These are phyloP conservation scores for Cromileptes altivelis DNA, from an alignment of 2,113 vertebrate genomes.

Conservation along the genomic window DNA sequence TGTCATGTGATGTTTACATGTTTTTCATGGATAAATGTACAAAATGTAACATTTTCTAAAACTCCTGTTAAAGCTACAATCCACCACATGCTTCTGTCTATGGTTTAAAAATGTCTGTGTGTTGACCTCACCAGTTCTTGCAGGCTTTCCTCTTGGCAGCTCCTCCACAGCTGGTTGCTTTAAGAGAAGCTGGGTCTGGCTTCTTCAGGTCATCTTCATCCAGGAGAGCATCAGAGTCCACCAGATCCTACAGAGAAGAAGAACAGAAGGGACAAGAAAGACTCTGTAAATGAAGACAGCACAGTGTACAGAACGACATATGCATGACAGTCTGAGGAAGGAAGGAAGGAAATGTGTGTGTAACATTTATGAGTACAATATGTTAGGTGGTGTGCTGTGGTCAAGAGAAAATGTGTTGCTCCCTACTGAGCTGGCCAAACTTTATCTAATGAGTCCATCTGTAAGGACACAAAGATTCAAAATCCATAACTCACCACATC, in stretches of 20 bases:
- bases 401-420: not conserved
- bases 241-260: slow-evolving; percentile 86
- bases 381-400: not conserved
- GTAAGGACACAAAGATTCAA: not conserved
- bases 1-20: not conserved
- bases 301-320: not conserved
- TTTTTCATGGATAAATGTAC: not conserved
- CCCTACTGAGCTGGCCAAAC: not conserved
- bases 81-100: not conserved
- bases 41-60: not conserved
- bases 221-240: slow-evolving; percentile 94
- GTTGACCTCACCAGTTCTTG: slow-evolving; percentile 92
- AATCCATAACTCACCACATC: slow-evolving; percentile 86
- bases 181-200: slow-evolving; percentile 90
- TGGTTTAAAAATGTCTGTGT: not conserved
- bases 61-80: not conserved
- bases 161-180: slow-evolving; percentile 87
- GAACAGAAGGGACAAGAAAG: not conserved
- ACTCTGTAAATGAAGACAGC: not conserved
- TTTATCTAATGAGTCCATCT: not conserved
- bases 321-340: not conserved
- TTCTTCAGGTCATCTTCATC: slow-evolving; percentile 95
- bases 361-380: not conserved
- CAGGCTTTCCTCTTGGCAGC: slow-evolving; percentile 91
- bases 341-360: not conserved